These are phyloP conservation scores for Drosophila mulleri DNA, from an alignment of 2,888 invertebrate genomes.

Conservation along the genomic window DNA sequence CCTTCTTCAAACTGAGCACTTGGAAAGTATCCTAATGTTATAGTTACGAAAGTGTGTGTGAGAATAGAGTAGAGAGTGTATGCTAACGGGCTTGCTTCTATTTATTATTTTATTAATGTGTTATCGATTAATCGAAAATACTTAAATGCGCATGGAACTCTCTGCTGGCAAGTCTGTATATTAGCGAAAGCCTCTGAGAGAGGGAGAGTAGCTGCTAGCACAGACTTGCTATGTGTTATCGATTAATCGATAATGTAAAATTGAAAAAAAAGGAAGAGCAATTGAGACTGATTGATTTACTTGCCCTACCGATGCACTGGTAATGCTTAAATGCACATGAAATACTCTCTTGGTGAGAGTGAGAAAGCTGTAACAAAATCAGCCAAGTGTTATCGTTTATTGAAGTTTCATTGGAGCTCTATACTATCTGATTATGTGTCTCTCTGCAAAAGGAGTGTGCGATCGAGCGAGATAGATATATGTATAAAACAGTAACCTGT, in stretches of 20 bases:
- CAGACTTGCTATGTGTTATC: neutral
- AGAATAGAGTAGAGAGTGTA: conserved; percentile 1
- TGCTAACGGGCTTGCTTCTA: neutral
- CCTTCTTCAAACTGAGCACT: conserved; percentile 60
- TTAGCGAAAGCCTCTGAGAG: neutral
- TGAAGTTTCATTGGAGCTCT: neutral
- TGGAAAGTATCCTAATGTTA: conserved; percentile 75
- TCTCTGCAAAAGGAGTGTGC: neutral
- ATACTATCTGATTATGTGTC: neutral
- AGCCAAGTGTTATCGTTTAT: neutral
- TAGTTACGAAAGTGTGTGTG: conserved; percentile 19
- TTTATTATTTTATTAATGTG: neutral
- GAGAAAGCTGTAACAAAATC: too few species aligned
- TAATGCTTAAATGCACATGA: neutral
- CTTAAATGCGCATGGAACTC: conserved; percentile 8
- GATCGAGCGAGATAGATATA: neutral
- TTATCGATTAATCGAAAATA: conserved; percentile 7
- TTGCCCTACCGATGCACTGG: neutral
- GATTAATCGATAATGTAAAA: neutral
- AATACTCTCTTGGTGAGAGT: neutral
- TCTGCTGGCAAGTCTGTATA: neutral
- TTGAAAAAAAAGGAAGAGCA: neutral
- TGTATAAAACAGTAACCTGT: neutral
- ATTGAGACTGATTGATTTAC: neutral
- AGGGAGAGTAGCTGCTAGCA: too few species aligned